Percentiles rank a stretch among this genome's conserved stretches.
Conservation (phyloP, 1,140 invertebrate genomes). For the Magallana angulata region DNA sequence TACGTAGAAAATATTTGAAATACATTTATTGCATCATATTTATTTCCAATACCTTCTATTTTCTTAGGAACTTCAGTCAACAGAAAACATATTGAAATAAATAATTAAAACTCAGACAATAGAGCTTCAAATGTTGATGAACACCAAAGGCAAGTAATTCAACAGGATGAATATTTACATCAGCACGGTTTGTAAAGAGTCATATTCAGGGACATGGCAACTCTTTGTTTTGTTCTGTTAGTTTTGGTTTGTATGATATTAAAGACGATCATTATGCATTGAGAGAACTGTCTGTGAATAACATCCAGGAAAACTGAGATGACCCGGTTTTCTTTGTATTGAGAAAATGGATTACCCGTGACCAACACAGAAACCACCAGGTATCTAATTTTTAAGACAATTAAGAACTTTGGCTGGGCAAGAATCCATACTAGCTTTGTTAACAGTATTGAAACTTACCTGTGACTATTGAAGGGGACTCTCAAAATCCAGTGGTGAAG, state of each 20-base stretch:
- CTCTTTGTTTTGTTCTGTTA: conserved; percentile 4
- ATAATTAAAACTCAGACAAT: neutral
- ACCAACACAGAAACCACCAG: neutral
- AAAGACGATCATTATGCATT: conserved; percentile 10
- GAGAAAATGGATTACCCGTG: neutral
- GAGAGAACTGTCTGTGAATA: conserved; percentile 1
- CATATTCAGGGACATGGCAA: conserved; percentile 17
- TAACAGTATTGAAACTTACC: neutral
- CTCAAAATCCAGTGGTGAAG: neutral
- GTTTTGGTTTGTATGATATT: conserved; percentile 12
- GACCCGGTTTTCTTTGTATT: neutral
- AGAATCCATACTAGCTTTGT: neutral
- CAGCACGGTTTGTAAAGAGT: neutral
- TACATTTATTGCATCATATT: too few relatives aligned
- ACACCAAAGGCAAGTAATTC: neutral
- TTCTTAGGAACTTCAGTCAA: neutral
- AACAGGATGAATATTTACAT: neutral
- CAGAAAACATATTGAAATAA: neutral
- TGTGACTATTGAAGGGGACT: conserved; percentile 23
- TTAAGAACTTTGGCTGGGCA: neutral
- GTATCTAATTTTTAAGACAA: neutral
- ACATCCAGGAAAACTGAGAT: neutral
- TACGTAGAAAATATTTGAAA: too few relatives aligned
- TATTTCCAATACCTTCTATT: neutral
- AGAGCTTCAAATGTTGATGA: neutral